Base-by-base conservation (phyloP, 2,888 invertebrate species). In the Zygothrica quintamaculata region DNA sequence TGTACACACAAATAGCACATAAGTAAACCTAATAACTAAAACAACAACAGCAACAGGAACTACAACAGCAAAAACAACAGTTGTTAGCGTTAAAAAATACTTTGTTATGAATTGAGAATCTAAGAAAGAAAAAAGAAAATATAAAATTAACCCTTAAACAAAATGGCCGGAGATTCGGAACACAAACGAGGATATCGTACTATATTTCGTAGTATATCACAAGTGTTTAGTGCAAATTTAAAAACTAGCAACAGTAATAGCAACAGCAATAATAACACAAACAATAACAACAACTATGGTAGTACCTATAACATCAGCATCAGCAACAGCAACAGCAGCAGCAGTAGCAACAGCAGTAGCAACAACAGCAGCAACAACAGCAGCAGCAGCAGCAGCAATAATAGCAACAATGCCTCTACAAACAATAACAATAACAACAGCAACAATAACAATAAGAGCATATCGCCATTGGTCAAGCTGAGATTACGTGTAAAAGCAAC, bases 121-220 rank as follows among this genome's bases (percentile, higher is more conserved):
- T 6, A 26, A 52, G 60, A 57, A 16, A 11, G n/a, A n/a, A n/a
- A n/a, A n/a, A n/a, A n/a, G n/a, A n/a, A n/a, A n/a, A n/a, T n/a
- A n/a, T n/a, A n/a, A n/a, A n/a, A 7, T 7, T 37, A 12, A 3
- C 5, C 51, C 51, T 50, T 40, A 40, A 36, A 8, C 57, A 86
- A n/a, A n/a, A n/a, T 87, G 71, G 72, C 77, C 15, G 74, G 84
- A 34, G 84, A 86, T 42, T 61, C 73, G 13, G 85, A 73, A 42
- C 75, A 76, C 15, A 78, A 78, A 33, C 48, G 77, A 29, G 78
- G 81, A 25, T 88, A 87, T 64, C 87, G 84, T 47, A 88, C 84
- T 26, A 66, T 89, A 25, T 84, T 89, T 25, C 89, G 89, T 42
- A 89, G 88, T 66, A 88, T 89, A 62, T 89, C 89, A 1, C 88